Conservation (phyloP, 2,113 vertebrate species). For the Pionites leucogaster region DNA sequence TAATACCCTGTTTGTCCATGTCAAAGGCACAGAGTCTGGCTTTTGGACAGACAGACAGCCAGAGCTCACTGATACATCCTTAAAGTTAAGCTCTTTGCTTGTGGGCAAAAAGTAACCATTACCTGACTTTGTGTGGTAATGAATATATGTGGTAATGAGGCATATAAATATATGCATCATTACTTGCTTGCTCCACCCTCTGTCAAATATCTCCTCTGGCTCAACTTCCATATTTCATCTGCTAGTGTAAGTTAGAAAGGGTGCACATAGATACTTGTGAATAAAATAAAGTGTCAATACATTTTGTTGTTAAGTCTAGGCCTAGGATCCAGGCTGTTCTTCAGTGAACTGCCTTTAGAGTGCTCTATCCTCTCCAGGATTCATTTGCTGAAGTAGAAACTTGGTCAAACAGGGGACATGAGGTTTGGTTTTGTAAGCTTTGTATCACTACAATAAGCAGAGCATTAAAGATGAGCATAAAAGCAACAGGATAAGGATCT, state of each 20-base stretch:
- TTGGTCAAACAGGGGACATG: not conserved
- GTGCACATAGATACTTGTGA: not conserved
- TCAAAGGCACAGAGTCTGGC: not conserved
- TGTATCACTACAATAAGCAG: not conserved
- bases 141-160: not conserved
- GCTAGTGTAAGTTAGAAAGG: not conserved
- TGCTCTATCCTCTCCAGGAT: not conserved
- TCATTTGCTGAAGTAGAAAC: not conserved
- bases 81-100: not conserved
- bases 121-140: not conserved
- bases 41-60: accelerated
- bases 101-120: not conserved
- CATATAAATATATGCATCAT: not conserved
- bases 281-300: not conserved
- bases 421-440: not conserved
- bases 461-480: not conserved
- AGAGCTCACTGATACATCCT: not conserved
- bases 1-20: accelerated
- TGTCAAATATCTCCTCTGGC: not conserved
- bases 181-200: not conserved
- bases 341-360: not conserved
- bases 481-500: not conserved
- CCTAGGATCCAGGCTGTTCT: not conserved
- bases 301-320: not conserved
- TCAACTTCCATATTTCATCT: not conserved